Percentiles rank a stretch among this genome's conserved stretches.
phyloP scores from a whole-genome alignment of 1,140 invertebrate genomes.

The Drosophila rhopaloa region DNA sequence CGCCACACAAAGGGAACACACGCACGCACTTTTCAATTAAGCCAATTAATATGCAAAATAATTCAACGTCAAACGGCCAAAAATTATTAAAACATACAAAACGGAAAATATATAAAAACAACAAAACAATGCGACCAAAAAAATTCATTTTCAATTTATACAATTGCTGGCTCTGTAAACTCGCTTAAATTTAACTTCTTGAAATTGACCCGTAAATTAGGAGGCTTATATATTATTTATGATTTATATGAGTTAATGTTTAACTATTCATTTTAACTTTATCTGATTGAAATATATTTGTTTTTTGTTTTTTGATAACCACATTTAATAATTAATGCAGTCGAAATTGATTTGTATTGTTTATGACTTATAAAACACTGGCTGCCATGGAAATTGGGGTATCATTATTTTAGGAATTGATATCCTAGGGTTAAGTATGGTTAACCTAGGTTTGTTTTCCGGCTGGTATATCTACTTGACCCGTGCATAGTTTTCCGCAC shows the following conservation, averaged over 20 bases:
- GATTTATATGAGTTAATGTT: neutral
- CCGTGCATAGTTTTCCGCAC: conserved; percentile 36
- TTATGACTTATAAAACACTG: neutral
- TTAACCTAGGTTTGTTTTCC: conserved; percentile 12
- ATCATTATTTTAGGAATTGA: conserved; percentile 10
- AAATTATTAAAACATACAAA: conserved; percentile 13
- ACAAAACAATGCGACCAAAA: neutral
- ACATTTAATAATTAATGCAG: neutral
- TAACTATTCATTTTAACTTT: neutral
- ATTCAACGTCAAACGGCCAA: conserved; percentile 30
- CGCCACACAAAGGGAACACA: conserved; percentile 13
- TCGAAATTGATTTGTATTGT: neutral
- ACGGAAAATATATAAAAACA: neutral
- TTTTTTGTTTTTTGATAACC: too few species aligned
- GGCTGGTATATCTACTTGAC: conserved; percentile 5
- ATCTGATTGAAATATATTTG: neutral
- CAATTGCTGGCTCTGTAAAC: neutral
- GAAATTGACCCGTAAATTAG: neutral
- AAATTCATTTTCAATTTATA: conserved; percentile 9
- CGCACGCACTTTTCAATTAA: conserved; percentile 37
- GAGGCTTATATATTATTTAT: neutral
- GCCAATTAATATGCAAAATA: conserved; percentile 53
- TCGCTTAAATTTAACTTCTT: neutral
- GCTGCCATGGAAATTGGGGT: neutral
- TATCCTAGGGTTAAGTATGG: conserved; percentile 11